Evolutionary conservation across 2,888 invertebrate species (phyloP).

Genomic region (Cataglyphis livida): DNA sequence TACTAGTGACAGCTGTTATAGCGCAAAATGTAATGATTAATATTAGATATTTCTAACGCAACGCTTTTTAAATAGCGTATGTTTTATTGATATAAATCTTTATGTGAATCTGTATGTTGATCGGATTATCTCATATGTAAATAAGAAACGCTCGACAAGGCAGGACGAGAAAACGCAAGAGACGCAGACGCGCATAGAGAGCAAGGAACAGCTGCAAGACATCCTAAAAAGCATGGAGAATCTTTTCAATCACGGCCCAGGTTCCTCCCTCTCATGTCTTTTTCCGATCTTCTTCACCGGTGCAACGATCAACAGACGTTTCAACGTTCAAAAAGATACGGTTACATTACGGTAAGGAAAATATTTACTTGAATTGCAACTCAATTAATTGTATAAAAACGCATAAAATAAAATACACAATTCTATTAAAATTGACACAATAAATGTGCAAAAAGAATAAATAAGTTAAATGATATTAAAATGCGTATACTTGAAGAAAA

Average conservation of each 20-base stretch:
- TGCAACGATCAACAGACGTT: slow-evolving; percentile 48
- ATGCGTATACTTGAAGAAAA: neutral
- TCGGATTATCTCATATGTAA: slow-evolving; percentile 45
- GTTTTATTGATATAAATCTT: slow-evolving; percentile 10
- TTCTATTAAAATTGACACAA: neutral
- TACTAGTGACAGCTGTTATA: neutral
- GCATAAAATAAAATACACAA: neutral
- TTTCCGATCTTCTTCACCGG: slow-evolving; percentile 70
- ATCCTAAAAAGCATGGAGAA: slow-evolving; percentile 78
- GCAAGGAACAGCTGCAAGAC: slow-evolving; percentile 79
- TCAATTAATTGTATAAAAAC: neutral
- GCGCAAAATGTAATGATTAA: neutral
- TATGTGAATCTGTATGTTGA: slow-evolving; percentile 18
- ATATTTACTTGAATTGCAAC: slow-evolving; percentile 26
- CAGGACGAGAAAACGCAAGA: slow-evolving; percentile 18
- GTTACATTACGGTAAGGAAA: neutral
- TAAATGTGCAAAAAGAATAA: neutral
- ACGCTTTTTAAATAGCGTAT: neutral
- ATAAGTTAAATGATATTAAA: neutral
- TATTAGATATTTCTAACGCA: neutral
- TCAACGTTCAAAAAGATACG: neutral
- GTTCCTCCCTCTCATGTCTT: slow-evolving; percentile 65
- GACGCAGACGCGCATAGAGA: slow-evolving; percentile 58
- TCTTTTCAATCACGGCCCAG: slow-evolving; percentile 79
- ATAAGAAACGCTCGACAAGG: slow-evolving; percentile 52